Percentiles rank a stretch among this genome's conserved stretches.
These are phyloP conservation scores for Cryptocheilus praepositus DNA, from an alignment of 2,888 invertebrate species.

Conservation along the genomic window DNA sequence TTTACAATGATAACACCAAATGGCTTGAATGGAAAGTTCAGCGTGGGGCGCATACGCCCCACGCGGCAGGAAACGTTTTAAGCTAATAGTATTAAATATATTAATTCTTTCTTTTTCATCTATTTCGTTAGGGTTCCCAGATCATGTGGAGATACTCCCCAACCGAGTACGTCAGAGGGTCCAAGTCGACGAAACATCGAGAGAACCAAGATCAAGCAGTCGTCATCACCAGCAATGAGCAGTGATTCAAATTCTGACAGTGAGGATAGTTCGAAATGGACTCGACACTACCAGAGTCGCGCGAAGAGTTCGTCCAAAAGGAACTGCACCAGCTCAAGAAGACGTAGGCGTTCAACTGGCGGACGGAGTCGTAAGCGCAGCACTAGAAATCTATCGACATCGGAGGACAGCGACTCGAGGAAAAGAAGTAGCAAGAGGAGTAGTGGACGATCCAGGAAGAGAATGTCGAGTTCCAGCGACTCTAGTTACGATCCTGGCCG, in stretches of 20 bases:
- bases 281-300: conserved; percentile 25
- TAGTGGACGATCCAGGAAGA: conserved; percentile 29
- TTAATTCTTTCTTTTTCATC: conserved; percentile 5
- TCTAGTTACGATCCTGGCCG: conserved; percentile 32
- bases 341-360: conserved; percentile 33
- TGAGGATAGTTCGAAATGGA: conserved; percentile 45
- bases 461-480: conserved; percentile 45
- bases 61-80: no score
- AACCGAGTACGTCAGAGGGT: conserved; percentile 47
- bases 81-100: not conserved
- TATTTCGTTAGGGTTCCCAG: conserved; percentile 23
- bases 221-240: conserved; percentile 19
- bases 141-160: conserved; percentile 20
- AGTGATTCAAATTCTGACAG: conserved; percentile 52
- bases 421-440: conserved; percentile 19
- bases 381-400: conserved; percentile 39
- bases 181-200: conserved; percentile 17
- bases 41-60: no score
- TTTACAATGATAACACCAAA: no score
- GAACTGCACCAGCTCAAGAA: conserved; percentile 27
- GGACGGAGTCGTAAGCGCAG: conserved; percentile 28
- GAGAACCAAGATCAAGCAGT: conserved; percentile 4
- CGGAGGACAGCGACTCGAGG: conserved; percentile 44
- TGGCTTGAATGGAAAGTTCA: no score
- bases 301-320: conserved; percentile 42